phyloP scores from a whole-genome alignment of 2,888 invertebrate genomes.

The Auanema freiburgensis region DNA sequence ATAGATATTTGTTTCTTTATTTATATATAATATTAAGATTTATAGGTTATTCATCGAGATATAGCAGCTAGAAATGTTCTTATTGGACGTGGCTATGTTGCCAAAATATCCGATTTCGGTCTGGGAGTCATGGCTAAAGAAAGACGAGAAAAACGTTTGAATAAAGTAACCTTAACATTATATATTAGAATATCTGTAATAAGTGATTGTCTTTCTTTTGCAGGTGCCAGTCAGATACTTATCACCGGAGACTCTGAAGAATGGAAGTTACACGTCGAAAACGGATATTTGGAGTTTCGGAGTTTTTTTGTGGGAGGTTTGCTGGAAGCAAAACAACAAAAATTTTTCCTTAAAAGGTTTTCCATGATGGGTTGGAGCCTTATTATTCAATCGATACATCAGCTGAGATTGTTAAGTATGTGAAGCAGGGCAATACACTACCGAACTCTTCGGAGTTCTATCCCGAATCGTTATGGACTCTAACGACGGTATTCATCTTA shows the following conservation, averaged over 20 bases:
- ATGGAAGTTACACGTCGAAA: constrained; percentile 1
- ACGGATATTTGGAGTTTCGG: constrained; percentile 19
- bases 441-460: too few species aligned
- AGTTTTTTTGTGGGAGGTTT: constrained; percentile 14
- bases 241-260: constrained; percentile 11
- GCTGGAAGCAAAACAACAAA: too few species aligned
- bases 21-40: not conserved
- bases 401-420: too few species aligned
- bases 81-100: constrained; percentile 4
- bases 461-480: too few species aligned
- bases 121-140: constrained; percentile 8
- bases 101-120: constrained; percentile 24
- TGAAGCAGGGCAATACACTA: too few species aligned
- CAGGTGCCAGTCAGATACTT: constrained; percentile 12
- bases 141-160: not conserved
- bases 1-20: not conserved
- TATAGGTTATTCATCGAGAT: constrained; percentile 20
- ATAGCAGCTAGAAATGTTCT: constrained; percentile 21
- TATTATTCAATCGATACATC: too few species aligned
- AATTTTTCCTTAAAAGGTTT: too few species aligned
- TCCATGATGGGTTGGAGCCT: too few species aligned
- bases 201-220: not conserved
- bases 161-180: too few species aligned
- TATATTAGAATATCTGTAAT: not conserved
- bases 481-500: too few species aligned